Evolutionary conservation across 2,888 invertebrate genomes (phyloP), one percentile per base, ranked within the genome.

Genomic region (Orchesellides sinensis): DNA sequence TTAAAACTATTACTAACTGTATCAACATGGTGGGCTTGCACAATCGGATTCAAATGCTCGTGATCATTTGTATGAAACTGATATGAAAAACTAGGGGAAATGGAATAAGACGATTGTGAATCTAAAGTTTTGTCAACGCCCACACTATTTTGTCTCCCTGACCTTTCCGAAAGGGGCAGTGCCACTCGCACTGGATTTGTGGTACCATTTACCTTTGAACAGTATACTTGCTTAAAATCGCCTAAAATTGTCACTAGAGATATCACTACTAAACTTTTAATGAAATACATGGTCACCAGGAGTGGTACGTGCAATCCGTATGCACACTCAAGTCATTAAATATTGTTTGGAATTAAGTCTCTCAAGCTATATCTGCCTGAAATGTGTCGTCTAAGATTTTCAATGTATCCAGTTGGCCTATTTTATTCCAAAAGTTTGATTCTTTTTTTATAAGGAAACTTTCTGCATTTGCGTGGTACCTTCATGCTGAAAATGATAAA

Each of bases 11-110:
- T 40, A 23, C 12, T 8, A 45, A 54, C 32, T 27, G 54, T n/a
- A n/a, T n/a, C 32, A 25, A 47, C 45, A 27, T 61, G 68, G 61
- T 74, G 79, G 32, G 68, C 52, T 23, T n/a, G 29, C 25, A 79
- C 83, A 35, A 74, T 73, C 54, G n/a, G 52, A 32, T 83, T 63
- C 40, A 83, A 69, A 65, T 79, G 78, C 25, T 84, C 81, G 49
- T 84, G 59, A 35, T 80, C 85, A 66, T 87, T 85, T 29, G 83
- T 83, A n/a, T 85, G 80, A 29, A 83, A 84, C 63, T 86, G 83
- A 52, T 86, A 86, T 19, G 84, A 83, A 45, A 66, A 70, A 73
- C 86, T 86, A 0, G 86, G 84, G 21, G 59, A 21, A 52, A 84
- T 82, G 0, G 82, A 83, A 65, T 61, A 83, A 0, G 83, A 73